Percentiles rank a stretch among this genome's conserved stretches.
Conservation (phyloP, 1,140 invertebrate species). For the Trichonephila clavata region DNA sequence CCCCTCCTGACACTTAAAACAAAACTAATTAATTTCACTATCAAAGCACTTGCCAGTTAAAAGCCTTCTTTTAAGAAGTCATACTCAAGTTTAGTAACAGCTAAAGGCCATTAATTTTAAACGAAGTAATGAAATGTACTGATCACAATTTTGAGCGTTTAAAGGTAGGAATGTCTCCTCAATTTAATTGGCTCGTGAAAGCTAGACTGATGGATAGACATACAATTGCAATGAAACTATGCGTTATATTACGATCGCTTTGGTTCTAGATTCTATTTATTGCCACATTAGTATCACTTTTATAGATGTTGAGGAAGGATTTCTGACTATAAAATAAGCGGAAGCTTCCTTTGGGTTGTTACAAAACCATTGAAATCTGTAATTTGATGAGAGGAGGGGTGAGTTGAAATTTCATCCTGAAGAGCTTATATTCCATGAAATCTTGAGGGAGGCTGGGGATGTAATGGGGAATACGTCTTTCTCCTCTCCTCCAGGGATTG, state of each 20-base stretch:
- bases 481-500: too few relatives aligned
- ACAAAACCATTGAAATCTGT: background rate
- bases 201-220: slow-evolving; percentile 4
- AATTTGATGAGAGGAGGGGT: background rate
- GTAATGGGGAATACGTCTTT: too few relatives aligned
- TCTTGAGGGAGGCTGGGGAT: too few relatives aligned
- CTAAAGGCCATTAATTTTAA: background rate
- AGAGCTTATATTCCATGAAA: too few relatives aligned
- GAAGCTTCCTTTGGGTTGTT: background rate
- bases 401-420: too few relatives aligned
- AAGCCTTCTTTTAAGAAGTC: too few relatives aligned
- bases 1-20: too few relatives aligned
- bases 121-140: background rate
- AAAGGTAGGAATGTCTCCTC: background rate
- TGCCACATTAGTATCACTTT: background rate
- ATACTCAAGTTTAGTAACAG: too few relatives aligned
- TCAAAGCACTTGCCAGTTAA: too few relatives aligned
- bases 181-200: background rate
- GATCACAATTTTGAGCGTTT: background rate
- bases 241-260: background rate
- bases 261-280: background rate
- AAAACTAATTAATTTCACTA: too few relatives aligned
- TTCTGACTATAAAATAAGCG: background rate
- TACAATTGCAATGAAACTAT: background rate
- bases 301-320: background rate